Evolutionary conservation across 2,888 invertebrate genomes (phyloP).

Genomic region (Tromatobia lineatoria): DNA sequence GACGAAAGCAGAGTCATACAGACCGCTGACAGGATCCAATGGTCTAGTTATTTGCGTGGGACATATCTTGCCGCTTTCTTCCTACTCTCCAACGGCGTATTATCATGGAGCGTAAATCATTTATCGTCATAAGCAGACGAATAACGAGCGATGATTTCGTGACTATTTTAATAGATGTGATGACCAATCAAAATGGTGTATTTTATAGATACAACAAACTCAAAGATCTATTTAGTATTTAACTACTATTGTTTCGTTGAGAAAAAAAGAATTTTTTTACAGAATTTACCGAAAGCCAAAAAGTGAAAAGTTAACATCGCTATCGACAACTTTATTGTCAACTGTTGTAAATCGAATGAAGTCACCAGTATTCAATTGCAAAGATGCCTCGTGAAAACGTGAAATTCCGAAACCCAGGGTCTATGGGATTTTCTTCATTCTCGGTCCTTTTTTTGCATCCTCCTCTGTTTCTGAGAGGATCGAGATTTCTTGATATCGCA

Average conservation of each 20-base stretch:
- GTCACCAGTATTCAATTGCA: background rate
- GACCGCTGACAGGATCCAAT: conserved; percentile 26
- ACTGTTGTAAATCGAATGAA: background rate
- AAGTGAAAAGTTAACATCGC: background rate
- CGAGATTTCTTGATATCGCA: conserved; percentile 47
- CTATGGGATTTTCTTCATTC: background rate
- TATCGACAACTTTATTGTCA: background rate
- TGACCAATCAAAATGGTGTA: too few species aligned
- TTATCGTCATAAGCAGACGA: background rate
- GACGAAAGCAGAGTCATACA: conserved; percentile 36
- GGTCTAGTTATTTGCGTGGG: conserved; percentile 13
- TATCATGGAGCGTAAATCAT: background rate
- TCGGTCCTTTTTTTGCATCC: background rate
- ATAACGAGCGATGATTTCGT: background rate
- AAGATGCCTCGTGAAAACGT: background rate
- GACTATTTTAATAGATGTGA: too few species aligned
- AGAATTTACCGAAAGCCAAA: background rate
- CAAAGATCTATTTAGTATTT: too few species aligned
- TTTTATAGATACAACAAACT: too few species aligned
- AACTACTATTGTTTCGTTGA: too few species aligned
- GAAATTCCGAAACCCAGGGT: background rate
- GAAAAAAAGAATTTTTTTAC: background rate
- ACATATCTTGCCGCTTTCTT: background rate
- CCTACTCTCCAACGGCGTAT: background rate
- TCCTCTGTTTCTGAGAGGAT: conserved; percentile 9